Evolutionary conservation across 2,888 invertebrate genomes (phyloP).

Genomic region (Mayetiola destructor): DNA sequence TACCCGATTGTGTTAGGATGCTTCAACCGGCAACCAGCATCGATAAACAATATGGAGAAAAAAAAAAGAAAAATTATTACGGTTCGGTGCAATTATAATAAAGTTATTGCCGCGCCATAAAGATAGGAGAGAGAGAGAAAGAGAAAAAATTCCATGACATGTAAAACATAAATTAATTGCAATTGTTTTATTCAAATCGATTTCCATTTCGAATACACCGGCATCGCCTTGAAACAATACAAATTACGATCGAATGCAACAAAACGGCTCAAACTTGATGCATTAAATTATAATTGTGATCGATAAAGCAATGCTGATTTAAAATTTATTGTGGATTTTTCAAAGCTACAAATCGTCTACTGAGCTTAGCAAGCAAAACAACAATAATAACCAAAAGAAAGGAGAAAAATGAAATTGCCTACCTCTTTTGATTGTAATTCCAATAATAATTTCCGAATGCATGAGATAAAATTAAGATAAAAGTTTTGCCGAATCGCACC

Average conservation of each 20-base stretch:
- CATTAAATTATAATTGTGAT: background rate
- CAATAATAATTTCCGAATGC: slow-evolving; percentile 1
- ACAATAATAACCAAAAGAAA: too few relatives aligned
- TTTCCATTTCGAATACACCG: background rate
- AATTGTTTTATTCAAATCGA: slow-evolving; percentile 11
- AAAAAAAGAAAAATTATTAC: too few relatives aligned
- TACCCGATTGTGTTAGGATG: too few relatives aligned
- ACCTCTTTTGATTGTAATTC: too few relatives aligned
- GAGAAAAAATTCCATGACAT: slow-evolving; percentile 5
- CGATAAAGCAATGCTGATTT: background rate
- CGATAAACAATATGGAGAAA: too few relatives aligned
- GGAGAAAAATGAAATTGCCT: background rate
- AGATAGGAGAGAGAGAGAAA: too few relatives aligned
- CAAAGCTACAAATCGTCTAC: too few relatives aligned
- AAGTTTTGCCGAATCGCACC: background rate
- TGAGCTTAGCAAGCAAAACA: too few relatives aligned
- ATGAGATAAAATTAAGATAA: slow-evolving; percentile 1
- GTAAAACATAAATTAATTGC: slow-evolving; percentile 9
- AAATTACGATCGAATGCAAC: background rate
- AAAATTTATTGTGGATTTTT: too few relatives aligned
- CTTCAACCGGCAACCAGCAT: too few relatives aligned
- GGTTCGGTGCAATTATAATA: too few relatives aligned
- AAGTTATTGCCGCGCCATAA: too few relatives aligned
- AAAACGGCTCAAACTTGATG: background rate
- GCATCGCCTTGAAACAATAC: slow-evolving; percentile 3